Evolutionary conservation across 2,888 invertebrate genomes (phyloP), one percentile per base, ranked within the genome.

Genomic region (Anoplius nigerrimus): DNA sequence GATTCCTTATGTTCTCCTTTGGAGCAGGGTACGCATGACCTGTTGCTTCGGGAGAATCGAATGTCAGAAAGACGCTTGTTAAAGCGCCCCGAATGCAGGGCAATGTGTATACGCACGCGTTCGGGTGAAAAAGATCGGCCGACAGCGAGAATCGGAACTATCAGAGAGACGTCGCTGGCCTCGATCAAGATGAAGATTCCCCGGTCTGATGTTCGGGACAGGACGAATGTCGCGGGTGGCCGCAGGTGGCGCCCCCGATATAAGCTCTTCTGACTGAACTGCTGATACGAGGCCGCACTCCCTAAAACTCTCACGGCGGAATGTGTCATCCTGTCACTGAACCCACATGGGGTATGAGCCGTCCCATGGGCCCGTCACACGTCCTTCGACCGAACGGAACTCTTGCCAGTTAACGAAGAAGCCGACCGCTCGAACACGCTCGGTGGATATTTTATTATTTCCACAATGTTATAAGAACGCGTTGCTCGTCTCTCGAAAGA

Each of bases 311-410:
- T 85, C 84, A 87, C 84, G 85, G 82, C 79, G 84, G 86, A 87
- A 87, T 86, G 86, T 86, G 87, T 87, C 86, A 86, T 87, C 84
- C 86, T 87, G 87, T 87, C 87, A 87, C 85, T 87, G 85, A 82
- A 84, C 85, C 83, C 84, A 81, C 74, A 81, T 77, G 71, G 79
- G 75, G 79, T 75, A 81, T 65, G 34, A 74, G 71, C 76, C 79
- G 79, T 82, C 84, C 80, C 82, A 78, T 76, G 76, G 80, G 77
- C 80, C 75, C 82, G 78, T 82, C 84, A 79, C 79, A 66, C 74
- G 72, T 72, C 69, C 61, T 68, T 51, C 68, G 54, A 59, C 55
- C 69, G 56, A 34, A 63, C 27, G 54, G 52, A 58, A 48, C 60
- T 67, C 62, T 62, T 64, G 55, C 53, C 76, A 58, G 62, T 60